These are phyloP conservation scores for Rhombomys opimus DNA, from an alignment of 2,113 vertebrate species.

Conservation along the genomic window DNA sequence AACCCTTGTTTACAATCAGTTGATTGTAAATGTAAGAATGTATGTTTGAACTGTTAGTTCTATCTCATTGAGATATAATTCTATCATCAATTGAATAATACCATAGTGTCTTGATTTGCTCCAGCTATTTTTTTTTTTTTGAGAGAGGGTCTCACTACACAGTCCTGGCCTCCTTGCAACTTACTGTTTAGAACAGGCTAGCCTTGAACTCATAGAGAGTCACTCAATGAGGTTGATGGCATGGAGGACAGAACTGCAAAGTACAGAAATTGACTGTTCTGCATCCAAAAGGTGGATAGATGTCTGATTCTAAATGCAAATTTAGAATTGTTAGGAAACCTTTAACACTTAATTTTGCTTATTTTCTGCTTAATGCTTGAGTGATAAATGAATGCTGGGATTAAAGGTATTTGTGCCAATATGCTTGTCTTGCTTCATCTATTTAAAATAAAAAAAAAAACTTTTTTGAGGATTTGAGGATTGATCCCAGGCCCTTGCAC, in stretches of 20 bases:
- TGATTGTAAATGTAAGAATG: neutral
- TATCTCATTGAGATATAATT: neutral
- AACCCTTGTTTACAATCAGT: neutral
- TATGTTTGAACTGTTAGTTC: neutral
- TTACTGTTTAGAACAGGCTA: neutral
- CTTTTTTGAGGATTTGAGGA: neutral
- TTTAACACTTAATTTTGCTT: slow-evolving; percentile 51
- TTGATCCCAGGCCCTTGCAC: neutral
- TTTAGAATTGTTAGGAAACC: slow-evolving; percentile 49
- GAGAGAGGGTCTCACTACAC: neutral
- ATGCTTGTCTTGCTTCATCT: neutral
- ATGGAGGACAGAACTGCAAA: slow-evolving; percentile 23
- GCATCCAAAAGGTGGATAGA: neutral
- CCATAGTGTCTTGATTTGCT: neutral
- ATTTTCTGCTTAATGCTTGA: slow-evolving; percentile 51
- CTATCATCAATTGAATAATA: neutral
- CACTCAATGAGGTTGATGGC: neutral
- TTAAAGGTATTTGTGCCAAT: neutral
- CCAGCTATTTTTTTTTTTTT: neutral
- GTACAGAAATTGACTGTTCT: slow-evolving; percentile 4
- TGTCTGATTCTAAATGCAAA: slow-evolving; percentile 28
- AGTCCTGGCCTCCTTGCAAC: neutral
- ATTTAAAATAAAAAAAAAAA: neutral
- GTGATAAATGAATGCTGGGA: slow-evolving; percentile 2
- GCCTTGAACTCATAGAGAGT: neutral